Conservation (phyloP, 2,113 vertebrate species). For the Carlito syrichta region DNA sequence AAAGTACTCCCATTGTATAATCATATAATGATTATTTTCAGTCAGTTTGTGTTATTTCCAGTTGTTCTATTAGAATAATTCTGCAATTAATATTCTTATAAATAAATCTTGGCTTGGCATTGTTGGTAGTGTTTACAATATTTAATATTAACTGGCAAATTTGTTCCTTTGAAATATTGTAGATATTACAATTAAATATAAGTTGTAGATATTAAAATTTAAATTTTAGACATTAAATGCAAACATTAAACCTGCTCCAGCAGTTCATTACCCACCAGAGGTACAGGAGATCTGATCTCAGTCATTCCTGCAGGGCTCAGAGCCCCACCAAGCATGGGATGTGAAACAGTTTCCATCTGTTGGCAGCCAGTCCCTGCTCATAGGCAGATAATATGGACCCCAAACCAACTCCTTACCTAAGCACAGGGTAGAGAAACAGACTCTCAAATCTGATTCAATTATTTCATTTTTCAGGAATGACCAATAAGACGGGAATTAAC, state of each 20-base stretch:
- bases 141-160: background rate
- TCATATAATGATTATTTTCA: background rate
- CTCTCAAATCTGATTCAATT: background rate
- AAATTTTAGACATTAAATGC: too few species aligned
- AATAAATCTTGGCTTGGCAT: background rate
- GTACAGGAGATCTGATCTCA: background rate
- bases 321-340: background rate
- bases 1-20: background rate
- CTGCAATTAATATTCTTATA: background rate
- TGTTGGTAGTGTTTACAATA: background rate
- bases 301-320: background rate
- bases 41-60: background rate
- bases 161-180: background rate
- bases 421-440: background rate
- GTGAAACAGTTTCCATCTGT: too few species aligned
- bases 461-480: background rate
- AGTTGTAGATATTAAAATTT: too few species aligned
- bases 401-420: background rate
- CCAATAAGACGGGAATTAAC: background rate
- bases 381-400: background rate
- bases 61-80: background rate
- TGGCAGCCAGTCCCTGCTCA: background rate
- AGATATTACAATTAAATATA: too few species aligned
- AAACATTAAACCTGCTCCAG: too few species aligned
- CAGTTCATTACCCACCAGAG: too few species aligned